Conservation (phyloP, 2,113 vertebrate species). For the Oncorhynchus gorbuscha region DNA sequence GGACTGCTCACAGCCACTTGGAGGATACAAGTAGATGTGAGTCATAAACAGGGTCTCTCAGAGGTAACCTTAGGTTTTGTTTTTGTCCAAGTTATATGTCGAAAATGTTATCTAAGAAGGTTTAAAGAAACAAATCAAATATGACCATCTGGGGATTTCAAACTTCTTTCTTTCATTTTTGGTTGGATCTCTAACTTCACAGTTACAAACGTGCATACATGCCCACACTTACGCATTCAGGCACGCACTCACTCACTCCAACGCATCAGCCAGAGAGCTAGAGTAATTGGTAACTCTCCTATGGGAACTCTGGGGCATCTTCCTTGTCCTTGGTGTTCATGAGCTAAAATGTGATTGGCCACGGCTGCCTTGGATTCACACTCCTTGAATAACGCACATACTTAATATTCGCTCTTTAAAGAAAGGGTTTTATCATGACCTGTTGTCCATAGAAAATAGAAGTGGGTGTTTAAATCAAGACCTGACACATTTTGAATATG, state of each 20-base stretch:
- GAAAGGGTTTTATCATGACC: conserved; percentile 20
- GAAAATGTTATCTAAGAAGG: too few species aligned
- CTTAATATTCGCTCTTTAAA: conserved; percentile 41
- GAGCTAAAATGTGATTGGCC: conserved; percentile 59
- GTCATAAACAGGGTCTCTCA: background rate
- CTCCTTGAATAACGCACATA: conserved; percentile 46
- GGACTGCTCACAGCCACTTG: background rate
- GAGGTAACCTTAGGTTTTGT: background rate
- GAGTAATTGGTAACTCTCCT: conserved; percentile 63
- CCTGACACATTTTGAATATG: conserved; percentile 27
- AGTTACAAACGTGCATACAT: background rate
- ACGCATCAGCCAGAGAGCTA: conserved; percentile 43
- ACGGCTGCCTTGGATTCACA: conserved; percentile 39
- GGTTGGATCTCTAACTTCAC: background rate
- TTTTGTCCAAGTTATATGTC: too few species aligned
- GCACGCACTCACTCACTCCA: background rate
- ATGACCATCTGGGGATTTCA: too few species aligned
- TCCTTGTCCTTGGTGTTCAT: conserved; percentile 55
- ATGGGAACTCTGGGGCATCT: conserved; percentile 47
- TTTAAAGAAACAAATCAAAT: too few species aligned
- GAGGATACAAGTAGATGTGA: background rate
- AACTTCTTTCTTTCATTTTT: background rate
- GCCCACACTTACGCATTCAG: background rate
- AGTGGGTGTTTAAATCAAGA: conserved; percentile 7
- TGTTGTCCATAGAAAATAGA: conserved; percentile 41